Evolutionary conservation across 2,888 invertebrate genomes (phyloP), one percentile per base, ranked within the genome.

Genomic region (Ophion costatus): DNA sequence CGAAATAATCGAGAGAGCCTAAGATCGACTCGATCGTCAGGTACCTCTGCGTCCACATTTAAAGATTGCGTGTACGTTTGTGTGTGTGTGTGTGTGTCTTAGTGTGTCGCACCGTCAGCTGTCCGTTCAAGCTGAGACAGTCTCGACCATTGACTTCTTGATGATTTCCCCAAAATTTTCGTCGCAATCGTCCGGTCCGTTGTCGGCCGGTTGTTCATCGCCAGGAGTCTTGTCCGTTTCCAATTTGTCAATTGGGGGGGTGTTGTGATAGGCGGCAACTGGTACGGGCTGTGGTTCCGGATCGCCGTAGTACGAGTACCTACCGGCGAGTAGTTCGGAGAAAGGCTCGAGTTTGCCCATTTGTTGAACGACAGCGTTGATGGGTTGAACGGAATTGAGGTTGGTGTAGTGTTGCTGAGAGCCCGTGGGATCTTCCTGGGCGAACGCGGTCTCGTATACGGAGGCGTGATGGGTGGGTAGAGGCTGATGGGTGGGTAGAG

Each of bases 121-220:
- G 29, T 20, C 2, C 11, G 78, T 70, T 88, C 96, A 97, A 94
- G 97, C 97, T 90, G 96, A 97, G 90, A 97, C 98, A 90, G 97
- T 98, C 94, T 98, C 98, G 92, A 98, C 98, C 96, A 98, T 98
- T 87, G 97, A 97, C 94, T 98, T 98, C 94, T 98, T 98, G 89
- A 98, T 98, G 90, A 98, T 97, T 94, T 98, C 98, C 77, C 98
- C 98, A 92, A 98, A 98, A 94, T 98, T 98, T 91, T 97, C 97
- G 89, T 95, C 95, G 89, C 94, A 94, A 79, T 95, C 94, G 69
- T 94, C 78, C 74, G 86, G 83, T 22, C 9, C 38, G 38, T 33
- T 33, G 5, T 38, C 38, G 1, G 38, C 7, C 38, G 6, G 38
- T 38, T 38, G 38, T 9, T 38, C 9, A 38, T 38, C 38, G 1